These are phyloP conservation scores for Rhopalosiphum nymphaeae DNA, from an alignment of 2,888 invertebrate species.

Conservation along the genomic window DNA sequence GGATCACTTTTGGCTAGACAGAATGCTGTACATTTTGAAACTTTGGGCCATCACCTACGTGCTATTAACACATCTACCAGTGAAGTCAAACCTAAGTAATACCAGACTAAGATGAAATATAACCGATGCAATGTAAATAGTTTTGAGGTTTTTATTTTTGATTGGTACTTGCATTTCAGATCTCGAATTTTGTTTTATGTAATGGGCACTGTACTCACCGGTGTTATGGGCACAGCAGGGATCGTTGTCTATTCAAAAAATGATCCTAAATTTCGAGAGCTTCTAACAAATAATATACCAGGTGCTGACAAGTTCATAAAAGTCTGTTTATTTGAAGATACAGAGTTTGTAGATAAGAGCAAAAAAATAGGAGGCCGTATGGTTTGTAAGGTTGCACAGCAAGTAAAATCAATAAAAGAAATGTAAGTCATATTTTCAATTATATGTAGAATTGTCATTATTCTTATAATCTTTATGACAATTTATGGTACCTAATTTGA, in stretches of 20 bases:
- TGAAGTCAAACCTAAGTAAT: constrained; percentile 55
- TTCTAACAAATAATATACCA: constrained; percentile 78
- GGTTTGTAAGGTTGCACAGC: constrained; percentile 44
- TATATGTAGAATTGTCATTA: neutral
- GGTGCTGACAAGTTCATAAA: constrained; percentile 77
- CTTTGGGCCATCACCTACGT: neutral
- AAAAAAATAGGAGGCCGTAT: constrained; percentile 51
- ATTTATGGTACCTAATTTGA: neutral
- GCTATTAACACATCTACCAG: constrained; percentile 41
- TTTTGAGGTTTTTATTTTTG: neutral
- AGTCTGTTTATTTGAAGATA: constrained; percentile 75
- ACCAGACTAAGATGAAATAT: neutral
- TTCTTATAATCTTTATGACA: neutral
- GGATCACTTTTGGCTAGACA: constrained; percentile 7
- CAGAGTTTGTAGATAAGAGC: constrained; percentile 19
- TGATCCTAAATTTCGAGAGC: constrained; percentile 78
- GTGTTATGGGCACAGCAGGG: constrained; percentile 72
- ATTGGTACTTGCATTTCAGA: neutral
- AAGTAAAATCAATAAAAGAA: constrained; percentile 55
- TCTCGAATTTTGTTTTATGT: constrained; percentile 60
- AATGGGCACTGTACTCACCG: constrained; percentile 71
- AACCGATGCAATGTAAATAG: neutral
- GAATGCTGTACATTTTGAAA: neutral
- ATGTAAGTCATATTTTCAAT: constrained; percentile 23
- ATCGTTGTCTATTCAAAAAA: constrained; percentile 75